Base-by-base conservation (phyloP, 2,113 vertebrate genomes). In the Parus major region DNA sequence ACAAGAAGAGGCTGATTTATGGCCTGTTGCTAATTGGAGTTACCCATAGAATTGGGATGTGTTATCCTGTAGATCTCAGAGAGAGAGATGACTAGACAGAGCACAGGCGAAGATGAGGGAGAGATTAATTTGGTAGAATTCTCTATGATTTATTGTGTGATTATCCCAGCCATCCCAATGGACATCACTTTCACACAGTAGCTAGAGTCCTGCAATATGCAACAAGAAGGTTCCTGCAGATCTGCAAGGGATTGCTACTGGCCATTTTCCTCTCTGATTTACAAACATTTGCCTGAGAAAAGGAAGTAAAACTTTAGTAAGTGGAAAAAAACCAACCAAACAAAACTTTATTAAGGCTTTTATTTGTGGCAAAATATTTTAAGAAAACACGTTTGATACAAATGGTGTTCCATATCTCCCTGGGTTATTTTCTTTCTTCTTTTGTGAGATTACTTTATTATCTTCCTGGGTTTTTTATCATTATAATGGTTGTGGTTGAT, bases 371-470 rank as follows among this genome's bases (percentile, higher is more conserved):
- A 81, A 86, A 91, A 84, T 76, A 88, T 82, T 88, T 94, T 50
- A 66, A 68, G 35, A 87, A 64, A 82, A 50, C 2, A 15, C 18
- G 13, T 81, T 61, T 69, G 23, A 50, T 57, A 61, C 28, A 86
- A 88, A 79, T 79, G 28, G 3, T 66, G 33, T 44, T 82, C 80
- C 91, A 11, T 81, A 86, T 88, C 59, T 85, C 47, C 61, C 35
- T 68, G 29, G 21, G 27, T 60, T 92, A 29, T 92, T 93, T 93
- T 91, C 31, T 56, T 59, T 55, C 64, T 75, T 91, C 76, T 91
- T 82, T 92, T 93, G 46, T 84, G 69, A 76, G 41, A 71, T 72
- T 23, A 78, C n/a, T 92, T 82, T 87, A 39, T 87, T 90, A 36
- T 71, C 35, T 86, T 88, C 28, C n/a, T 63, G n/a, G 33, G 4